phyloP scores from a whole-genome alignment of 1,140 invertebrate species.

The Oscheius sp. region DNA sequence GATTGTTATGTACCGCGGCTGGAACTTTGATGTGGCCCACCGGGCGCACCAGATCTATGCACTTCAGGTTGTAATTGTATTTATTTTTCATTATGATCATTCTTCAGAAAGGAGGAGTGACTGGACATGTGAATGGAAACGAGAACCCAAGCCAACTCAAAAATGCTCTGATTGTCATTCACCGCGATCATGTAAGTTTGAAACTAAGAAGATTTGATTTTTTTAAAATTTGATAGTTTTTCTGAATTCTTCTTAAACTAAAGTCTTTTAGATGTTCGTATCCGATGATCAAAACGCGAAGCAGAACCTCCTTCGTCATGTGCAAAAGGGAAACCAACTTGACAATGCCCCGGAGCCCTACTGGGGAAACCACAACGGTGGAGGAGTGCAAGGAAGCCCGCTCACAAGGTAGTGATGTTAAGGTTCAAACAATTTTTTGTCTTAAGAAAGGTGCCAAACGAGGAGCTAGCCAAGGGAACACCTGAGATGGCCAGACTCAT shows the following conservation, averaged over 20 bases:
- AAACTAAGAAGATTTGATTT: background rate
- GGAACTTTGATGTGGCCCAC: slow-evolving; percentile 48
- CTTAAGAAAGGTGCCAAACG: background rate
- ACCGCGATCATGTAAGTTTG: slow-evolving; percentile 38
- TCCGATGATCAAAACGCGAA: slow-evolving; percentile 39
- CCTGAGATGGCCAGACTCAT: slow-evolving; percentile 7
- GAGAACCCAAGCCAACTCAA: slow-evolving; percentile 39
- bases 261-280: slow-evolving; percentile 42
- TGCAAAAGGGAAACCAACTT: slow-evolving; percentile 23
- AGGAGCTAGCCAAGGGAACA: background rate
- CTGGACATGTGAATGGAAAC: slow-evolving; percentile 24
- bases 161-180: slow-evolving; percentile 39
- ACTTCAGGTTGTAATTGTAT: slow-evolving; percentile 34
- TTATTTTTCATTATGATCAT: background rate
- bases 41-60: slow-evolving; percentile 41
- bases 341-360: slow-evolving; percentile 28
- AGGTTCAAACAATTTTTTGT: background rate
- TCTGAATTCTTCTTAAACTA: background rate
- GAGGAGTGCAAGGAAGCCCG: background rate
- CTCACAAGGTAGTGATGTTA: too few species aligned
- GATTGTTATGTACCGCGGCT: slow-evolving; percentile 47
- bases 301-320: slow-evolving; percentile 35
- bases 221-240: background rate
- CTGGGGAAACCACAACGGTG: slow-evolving; percentile 18
- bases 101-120: slow-evolving; percentile 29